Percentiles rank a stretch among this genome's conserved stretches.
phyloP scores from a whole-genome alignment of 2,888 invertebrate genomes.

The Stomorhina lunata region DNA sequence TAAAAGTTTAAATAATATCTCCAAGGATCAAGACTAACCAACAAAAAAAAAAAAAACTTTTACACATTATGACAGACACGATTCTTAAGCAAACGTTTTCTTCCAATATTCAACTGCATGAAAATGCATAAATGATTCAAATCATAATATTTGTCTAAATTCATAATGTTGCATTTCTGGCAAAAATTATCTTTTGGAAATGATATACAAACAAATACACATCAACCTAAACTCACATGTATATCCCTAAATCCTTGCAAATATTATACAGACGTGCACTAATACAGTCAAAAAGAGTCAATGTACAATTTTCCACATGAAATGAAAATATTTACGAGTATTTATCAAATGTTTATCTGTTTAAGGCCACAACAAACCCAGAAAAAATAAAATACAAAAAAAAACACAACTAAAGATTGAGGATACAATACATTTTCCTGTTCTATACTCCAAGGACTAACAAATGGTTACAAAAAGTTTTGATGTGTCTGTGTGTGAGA shows the following conservation, averaged over 20 bases:
- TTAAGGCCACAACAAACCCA: slow-evolving; percentile 48
- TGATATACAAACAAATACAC: background rate
- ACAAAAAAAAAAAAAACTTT: background rate
- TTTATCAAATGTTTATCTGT: slow-evolving; percentile 50
- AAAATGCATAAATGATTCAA: slow-evolving; percentile 34
- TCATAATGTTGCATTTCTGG: slow-evolving; percentile 55
- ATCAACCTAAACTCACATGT: background rate
- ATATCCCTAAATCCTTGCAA: background rate
- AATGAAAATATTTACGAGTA: slow-evolving; percentile 58
- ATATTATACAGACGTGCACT: too few species aligned
- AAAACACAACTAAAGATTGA: background rate
- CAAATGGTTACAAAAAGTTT: background rate
- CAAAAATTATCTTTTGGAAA: background rate
- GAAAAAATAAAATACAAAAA: slow-evolving; percentile 1
- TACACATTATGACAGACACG: slow-evolving; percentile 51
- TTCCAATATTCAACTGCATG: slow-evolving; percentile 9
- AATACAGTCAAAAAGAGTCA: slow-evolving; percentile 45
- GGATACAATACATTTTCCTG: background rate
- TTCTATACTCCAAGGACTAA: background rate
- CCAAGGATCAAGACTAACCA: slow-evolving; percentile 8
- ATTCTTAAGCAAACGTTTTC: slow-evolving; percentile 7
- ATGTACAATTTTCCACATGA: slow-evolving; percentile 54
- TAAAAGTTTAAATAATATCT: slow-evolving; percentile 13
- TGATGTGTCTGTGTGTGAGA: background rate
- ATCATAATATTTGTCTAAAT: slow-evolving; percentile 62